These are phyloP conservation scores for Rhineura floridana DNA, from an alignment of 2,113 vertebrate species.

Conservation along the genomic window DNA sequence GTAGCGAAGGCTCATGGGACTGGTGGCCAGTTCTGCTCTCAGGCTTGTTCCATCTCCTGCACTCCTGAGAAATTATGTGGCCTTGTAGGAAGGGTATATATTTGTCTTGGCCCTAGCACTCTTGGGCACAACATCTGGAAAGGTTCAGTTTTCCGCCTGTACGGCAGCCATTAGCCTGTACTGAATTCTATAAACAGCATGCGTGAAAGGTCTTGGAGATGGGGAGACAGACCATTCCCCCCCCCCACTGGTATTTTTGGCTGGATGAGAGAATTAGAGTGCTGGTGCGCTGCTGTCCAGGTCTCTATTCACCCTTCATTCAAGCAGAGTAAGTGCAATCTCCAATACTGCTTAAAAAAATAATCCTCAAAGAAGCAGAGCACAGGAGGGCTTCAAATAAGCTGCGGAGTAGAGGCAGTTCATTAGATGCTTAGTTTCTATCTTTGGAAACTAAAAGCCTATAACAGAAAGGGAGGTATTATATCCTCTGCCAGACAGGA, in stretches of 20 bases:
- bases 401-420: slow-evolving; percentile 45
- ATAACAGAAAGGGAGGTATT: background rate
- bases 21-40: background rate
- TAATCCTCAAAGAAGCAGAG: slow-evolving; percentile 34
- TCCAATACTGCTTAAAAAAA: slow-evolving; percentile 29
- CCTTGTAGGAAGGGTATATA: background rate
- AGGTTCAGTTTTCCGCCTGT: background rate
- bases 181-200: slow-evolving; percentile 26
- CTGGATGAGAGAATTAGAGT: slow-evolving; percentile 44
- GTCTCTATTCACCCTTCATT: background rate
- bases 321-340: slow-evolving; percentile 56
- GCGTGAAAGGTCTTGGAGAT: slow-evolving; percentile 22
- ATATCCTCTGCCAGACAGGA: background rate
- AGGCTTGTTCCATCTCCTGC: background rate
- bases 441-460: slow-evolving; percentile 48
- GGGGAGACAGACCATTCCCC: slow-evolving; percentile 6
- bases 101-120: background rate
- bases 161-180: slow-evolving; percentile 9
- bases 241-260: slow-evolving; percentile 37
- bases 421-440: slow-evolving; percentile 27
- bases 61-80: too few species aligned
- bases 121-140: slow-evolving; percentile 10
- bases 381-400: slow-evolving; percentile 37
- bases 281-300: slow-evolving; percentile 9
- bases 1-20: background rate